Evolutionary conservation across 92 coral and sea anemone species (phyloP).

Genomic region (Porites cylindrica): DNA sequence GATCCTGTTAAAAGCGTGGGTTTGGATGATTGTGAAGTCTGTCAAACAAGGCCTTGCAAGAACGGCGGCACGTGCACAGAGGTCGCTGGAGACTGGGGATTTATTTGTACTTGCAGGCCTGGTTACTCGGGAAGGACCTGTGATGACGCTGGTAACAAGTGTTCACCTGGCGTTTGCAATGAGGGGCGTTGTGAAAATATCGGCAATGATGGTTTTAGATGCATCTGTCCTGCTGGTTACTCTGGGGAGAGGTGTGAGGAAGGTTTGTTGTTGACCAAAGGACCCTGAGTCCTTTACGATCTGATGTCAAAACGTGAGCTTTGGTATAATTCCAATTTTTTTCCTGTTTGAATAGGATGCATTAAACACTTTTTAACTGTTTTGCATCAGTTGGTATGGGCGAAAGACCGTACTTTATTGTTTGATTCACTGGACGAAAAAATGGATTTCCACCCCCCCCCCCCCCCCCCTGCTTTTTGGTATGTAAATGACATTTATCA

Average conservation of each 20-base stretch:
- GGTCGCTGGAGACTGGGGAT: constrained; percentile 67
- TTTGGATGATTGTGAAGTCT: constrained; percentile 81
- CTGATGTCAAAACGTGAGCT: too few relatives aligned
- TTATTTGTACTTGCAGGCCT: constrained; percentile 77
- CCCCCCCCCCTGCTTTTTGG: too few relatives aligned
- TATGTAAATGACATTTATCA: too few relatives aligned
- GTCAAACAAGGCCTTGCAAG: constrained; percentile 77
- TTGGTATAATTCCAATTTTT: too few relatives aligned
- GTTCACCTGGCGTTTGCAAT: constrained; percentile 79
- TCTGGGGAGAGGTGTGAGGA: constrained; percentile 84
- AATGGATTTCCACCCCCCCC: too few relatives aligned
- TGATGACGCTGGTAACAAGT: constrained; percentile 65
- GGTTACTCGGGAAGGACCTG: constrained; percentile 86
- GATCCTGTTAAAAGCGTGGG: constrained; percentile 76
- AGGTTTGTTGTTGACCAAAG: constrained; percentile 51
- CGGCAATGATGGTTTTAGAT: constrained; percentile 68
- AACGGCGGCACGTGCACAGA: constrained; percentile 83
- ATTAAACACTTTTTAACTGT: too few relatives aligned
- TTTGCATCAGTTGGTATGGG: too few relatives aligned
- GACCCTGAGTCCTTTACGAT: too few relatives aligned
- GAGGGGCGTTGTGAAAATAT: constrained; percentile 87
- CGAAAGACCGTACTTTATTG: too few relatives aligned
- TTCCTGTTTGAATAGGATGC: too few relatives aligned
- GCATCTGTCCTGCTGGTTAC: constrained; percentile 84
- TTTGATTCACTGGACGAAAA: too few relatives aligned